phyloP scores from a whole-genome alignment of 2,888 invertebrate genomes.

The Steinernema hermaphroditum region DNA sequence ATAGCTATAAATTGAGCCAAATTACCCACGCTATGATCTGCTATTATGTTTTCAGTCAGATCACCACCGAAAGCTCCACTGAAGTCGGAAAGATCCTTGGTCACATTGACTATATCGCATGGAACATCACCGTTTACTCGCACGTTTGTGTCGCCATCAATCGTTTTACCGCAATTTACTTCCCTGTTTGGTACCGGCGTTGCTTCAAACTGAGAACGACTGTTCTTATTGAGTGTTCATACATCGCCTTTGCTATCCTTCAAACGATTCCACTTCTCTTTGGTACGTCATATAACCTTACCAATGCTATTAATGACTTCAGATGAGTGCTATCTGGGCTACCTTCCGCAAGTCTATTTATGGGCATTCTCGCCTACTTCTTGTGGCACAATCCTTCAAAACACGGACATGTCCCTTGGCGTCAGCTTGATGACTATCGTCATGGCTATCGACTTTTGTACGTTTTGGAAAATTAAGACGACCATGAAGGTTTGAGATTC shows the following conservation, averaged over 20 bases:
- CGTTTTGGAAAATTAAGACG: slow-evolving; percentile 9
- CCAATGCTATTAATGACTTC: no score
- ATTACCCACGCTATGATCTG: not conserved
- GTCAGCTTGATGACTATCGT: slow-evolving; percentile 5
- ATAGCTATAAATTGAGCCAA: no score
- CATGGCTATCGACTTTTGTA: not conserved
- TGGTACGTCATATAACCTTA: not conserved
- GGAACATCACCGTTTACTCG: slow-evolving; percentile 26
- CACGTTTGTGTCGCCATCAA: slow-evolving; percentile 17
- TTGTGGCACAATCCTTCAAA: not conserved
- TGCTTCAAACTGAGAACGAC: slow-evolving; percentile 10
- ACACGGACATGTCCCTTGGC: slow-evolving; percentile 8
- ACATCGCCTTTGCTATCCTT: not conserved
- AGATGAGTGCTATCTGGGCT: not conserved
- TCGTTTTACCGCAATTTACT: slow-evolving; percentile 17
- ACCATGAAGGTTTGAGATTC: not conserved
- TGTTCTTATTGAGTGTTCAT: not conserved
- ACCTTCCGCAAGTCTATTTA: not conserved
- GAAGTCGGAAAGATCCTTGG: not conserved
- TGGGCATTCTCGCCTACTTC: slow-evolving; percentile 1
- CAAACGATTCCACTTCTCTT: not conserved
- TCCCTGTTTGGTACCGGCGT: not conserved
- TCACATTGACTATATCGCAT: not conserved
- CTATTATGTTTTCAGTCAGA: not conserved
- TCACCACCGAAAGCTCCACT: not conserved